Evolutionary conservation across 92 coral and sea anemone genomes (phyloP), one percentile per base, ranked within the genome.

Genomic region (Scolanthus callimorphus): DNA sequence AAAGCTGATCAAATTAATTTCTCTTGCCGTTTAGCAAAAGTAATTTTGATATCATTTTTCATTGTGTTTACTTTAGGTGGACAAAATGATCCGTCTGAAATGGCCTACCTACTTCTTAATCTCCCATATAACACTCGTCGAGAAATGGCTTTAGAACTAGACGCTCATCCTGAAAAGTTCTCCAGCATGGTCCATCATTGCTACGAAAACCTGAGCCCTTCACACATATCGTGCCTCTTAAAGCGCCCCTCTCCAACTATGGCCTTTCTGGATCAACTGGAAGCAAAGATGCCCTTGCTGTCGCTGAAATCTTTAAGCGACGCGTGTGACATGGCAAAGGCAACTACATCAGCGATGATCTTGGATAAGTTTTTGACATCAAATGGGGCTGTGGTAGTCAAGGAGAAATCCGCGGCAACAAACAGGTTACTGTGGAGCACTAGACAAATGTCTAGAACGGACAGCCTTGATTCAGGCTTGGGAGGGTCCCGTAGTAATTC

Each of bases 201-300:
- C 22, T 11, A 25, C 31, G 29, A 47, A 17, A 20, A 26, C 19
- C 24, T 68, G 11, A 21, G 39, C 26, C 34, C 49, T 3, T 6
- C 11, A 12, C 28, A 68, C 23, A 55, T 68, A 68, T 46, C 20
- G 75, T 44, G 45, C 75, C 62, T 68, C 11, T 11, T 25, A 27
- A 68, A 37, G 41, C 19, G 65, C 48, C 65, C 65, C 49, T 68
- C 75, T 0, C 75, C 75, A 21, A 57, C 75, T 2, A 68, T 68
- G 65, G 43, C 75, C 65, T 61, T 68, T 17, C 37, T 68, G 30
- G 75, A 68, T 43, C 63, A 68, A 25, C 75, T 68, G 2, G 65
- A 68, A 41, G 46, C 75, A 11, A 51, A 31, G 46, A 27, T 17
- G 27, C 65, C 75, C 8, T 12, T 22, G 8, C 25, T 56, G 19